Conservation (phyloP, 2,888 invertebrate species). For the Leucozona laternaria region DNA sequence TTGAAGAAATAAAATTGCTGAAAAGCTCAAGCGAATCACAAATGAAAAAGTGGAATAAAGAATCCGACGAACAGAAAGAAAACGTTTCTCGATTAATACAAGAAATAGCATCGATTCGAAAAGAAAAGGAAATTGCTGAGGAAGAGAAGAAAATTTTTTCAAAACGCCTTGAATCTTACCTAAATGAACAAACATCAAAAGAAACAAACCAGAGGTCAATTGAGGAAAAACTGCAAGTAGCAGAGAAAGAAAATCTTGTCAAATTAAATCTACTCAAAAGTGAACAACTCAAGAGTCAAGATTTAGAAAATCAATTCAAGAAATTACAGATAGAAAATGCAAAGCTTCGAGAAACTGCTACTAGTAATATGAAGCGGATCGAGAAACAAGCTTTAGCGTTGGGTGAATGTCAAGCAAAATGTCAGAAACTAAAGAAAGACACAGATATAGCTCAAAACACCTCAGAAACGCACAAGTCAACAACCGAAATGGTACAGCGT, state of each 20-base stretch:
- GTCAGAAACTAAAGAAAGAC: constrained; percentile 77
- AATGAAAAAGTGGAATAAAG: constrained; percentile 67
- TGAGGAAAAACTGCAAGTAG: constrained; percentile 72
- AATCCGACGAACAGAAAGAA: constrained; percentile 76
- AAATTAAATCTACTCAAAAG: constrained; percentile 76
- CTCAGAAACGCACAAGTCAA: constrained; percentile 59
- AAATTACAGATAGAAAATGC: constrained; percentile 75
- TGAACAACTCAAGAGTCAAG: constrained; percentile 64
- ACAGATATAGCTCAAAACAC: constrained; percentile 74
- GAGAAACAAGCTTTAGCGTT: constrained; percentile 78
- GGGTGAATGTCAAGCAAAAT: constrained; percentile 78
- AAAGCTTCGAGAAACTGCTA: constrained; percentile 75
- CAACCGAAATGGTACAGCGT: constrained; percentile 71
- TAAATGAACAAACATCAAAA: constrained; percentile 54
- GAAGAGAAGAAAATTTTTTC: constrained; percentile 73
- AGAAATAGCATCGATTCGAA: constrained; percentile 76
- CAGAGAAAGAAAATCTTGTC: constrained; percentile 74
- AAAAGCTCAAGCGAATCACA: constrained; percentile 48
- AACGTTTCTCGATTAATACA: constrained; percentile 77
- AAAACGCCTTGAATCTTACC: constrained; percentile 71
- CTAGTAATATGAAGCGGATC: constrained; percentile 76
- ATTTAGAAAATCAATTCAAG: constrained; percentile 60
- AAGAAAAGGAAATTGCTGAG: constrained; percentile 76
- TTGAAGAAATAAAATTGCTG: constrained; percentile 61
- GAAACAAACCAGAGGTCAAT: constrained; percentile 73